Evolutionary conservation across 2,888 invertebrate species (phyloP).

Genomic region (Pogonocherus hispidulus): DNA sequence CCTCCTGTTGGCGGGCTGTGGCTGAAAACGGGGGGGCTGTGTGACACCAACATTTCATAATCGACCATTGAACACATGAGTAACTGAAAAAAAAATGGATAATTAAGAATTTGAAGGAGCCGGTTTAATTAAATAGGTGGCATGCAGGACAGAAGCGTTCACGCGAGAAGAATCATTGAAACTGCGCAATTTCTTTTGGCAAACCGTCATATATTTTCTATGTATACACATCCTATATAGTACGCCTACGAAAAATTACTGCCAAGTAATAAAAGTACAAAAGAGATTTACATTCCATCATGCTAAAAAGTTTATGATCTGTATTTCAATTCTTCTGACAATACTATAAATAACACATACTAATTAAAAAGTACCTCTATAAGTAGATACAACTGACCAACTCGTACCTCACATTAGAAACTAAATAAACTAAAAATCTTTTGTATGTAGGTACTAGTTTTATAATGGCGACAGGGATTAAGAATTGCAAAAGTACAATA

Average conservation of each 20-base stretch:
- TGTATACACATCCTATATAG: not conserved
- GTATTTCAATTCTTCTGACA: too few species aligned
- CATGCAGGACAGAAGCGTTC: not conserved
- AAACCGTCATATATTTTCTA: not conserved
- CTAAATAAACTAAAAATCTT: too few species aligned
- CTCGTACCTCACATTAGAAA: too few species aligned
- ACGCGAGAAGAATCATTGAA: not conserved
- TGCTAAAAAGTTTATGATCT: too few species aligned
- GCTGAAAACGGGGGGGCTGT: constrained; percentile 79
- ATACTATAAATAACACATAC: too few species aligned
- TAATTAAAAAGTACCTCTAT: too few species aligned
- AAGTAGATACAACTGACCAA: too few species aligned
- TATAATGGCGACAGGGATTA: too few species aligned
- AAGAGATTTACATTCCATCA: too few species aligned
- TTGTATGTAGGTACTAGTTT: too few species aligned
- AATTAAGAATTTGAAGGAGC: too few species aligned
- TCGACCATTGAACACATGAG: constrained; percentile 64
- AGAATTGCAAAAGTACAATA: too few species aligned
- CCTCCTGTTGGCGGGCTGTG: constrained; percentile 79
- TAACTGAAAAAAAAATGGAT: constrained; percentile 54
- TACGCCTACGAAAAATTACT: not conserved
- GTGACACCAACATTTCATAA: constrained; percentile 76
- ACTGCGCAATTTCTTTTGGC: constrained; percentile 8
- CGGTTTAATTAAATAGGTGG: not conserved
- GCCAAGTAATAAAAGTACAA: not conserved